These are phyloP conservation scores for Homarus gammarus DNA, from an alignment of 2,888 invertebrate species.

Conservation along the genomic window DNA sequence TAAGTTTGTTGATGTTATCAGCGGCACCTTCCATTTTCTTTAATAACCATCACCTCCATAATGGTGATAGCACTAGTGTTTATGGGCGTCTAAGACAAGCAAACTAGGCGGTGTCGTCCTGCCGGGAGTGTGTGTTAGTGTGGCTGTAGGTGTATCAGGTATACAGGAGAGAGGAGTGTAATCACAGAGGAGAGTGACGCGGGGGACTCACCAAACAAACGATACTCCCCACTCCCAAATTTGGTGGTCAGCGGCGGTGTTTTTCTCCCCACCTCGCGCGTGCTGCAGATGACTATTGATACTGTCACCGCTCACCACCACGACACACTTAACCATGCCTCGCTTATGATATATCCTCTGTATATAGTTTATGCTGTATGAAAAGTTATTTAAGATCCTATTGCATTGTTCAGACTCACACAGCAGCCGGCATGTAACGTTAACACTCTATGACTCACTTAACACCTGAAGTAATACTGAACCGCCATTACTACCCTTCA, in stretches of 20 bases:
- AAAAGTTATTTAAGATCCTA: no score
- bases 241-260: background rate
- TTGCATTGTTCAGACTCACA: no score
- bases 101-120: background rate
- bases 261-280: background rate
- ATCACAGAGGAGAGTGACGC: background rate
- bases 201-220: background rate
- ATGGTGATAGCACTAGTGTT: background rate
- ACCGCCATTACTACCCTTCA: no score
- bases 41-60: background rate
- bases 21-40: background rate
- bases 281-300: background rate
- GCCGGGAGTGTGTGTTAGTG: slow-evolving; percentile 16
- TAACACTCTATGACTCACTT: no score
- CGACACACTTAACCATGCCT: no score
- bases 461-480: no score
- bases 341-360: no score
- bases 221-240: background rate
- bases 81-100: slow-evolving; percentile 31
- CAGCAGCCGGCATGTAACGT: no score
- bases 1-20: slow-evolving; percentile 1
- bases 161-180: background rate
- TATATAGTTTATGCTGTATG: no score
- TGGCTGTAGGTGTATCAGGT: slow-evolving; percentile 16
- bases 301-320: no score